A percentile compares a stretch with the other conserved stretches of the same genome.
Conservation (phyloP, 2,113 vertebrate species). For the Lipophrys pholis region DNA sequence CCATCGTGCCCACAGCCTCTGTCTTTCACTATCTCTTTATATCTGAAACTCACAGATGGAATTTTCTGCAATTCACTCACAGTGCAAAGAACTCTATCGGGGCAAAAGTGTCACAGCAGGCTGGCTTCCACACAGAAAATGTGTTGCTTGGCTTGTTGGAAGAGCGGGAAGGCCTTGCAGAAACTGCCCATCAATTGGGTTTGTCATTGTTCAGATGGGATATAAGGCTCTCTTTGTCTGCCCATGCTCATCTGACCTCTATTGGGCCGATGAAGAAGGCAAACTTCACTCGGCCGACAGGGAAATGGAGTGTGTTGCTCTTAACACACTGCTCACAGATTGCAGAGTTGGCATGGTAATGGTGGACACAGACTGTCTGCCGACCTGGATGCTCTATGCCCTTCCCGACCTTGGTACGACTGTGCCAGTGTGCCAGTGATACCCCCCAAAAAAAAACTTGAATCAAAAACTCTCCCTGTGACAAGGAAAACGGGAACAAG, state of each 20-base stretch:
- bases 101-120: conserved; percentile 4
- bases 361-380: conserved; percentile 61
- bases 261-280: conserved; percentile 42
- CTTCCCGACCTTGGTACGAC: conserved; percentile 70
- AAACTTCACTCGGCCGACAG: conserved; percentile 32
- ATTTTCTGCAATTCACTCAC: conserved; percentile 40
- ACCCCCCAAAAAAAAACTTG: conserved; percentile 24
- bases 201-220: conserved; percentile 51
- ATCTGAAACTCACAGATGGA: conserved; percentile 37
- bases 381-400: conserved; percentile 53
- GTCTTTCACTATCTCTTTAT: conserved; percentile 27
- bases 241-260: conserved; percentile 60
- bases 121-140: conserved; percentile 11
- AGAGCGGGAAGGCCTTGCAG: conserved; percentile 41
- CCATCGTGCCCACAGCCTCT: neutral
- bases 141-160: conserved; percentile 18
- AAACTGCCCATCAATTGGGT: conserved; percentile 49
- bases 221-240: conserved; percentile 57
- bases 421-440: conserved; percentile 51
- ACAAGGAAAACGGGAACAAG: conserved; percentile 39
- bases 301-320: conserved; percentile 62
- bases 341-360: conserved; percentile 59
- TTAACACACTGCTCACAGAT: conserved; percentile 75
- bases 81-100: conserved; percentile 48
- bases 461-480: conserved; percentile 16